Percentiles rank a stretch among this genome's conserved stretches.
Conservation (phyloP, 2,113 vertebrate genomes). For the Aplodontia rufa region DNA sequence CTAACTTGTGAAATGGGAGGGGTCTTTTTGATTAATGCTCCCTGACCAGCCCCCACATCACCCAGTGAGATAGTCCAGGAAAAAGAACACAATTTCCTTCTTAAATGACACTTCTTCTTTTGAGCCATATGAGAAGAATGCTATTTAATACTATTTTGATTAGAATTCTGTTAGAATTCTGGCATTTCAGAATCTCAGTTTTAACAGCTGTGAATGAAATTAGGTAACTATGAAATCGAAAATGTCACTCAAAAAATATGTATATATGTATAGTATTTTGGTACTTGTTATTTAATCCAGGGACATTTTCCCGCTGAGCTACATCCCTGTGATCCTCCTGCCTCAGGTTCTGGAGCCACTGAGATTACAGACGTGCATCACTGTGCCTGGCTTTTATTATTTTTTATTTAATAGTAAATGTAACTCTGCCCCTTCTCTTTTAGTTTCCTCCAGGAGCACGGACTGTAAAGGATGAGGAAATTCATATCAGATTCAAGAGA, state of each 20-base stretch:
- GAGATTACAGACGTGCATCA: too few relatives aligned
- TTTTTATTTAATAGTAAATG: conserved; percentile 27
- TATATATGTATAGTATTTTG: too few relatives aligned
- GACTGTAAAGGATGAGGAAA: not conserved
- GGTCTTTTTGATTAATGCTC: not conserved
- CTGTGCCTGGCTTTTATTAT: not conserved
- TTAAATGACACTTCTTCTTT: not conserved
- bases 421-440: not conserved
- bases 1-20: not conserved
- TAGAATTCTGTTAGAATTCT: not conserved
- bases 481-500: not conserved
- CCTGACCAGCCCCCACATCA: not conserved
- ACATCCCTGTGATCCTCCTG: too few relatives aligned
- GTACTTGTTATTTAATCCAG: too few relatives aligned
- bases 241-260: not conserved
- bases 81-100: not conserved
- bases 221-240: not conserved
- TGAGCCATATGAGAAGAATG: not conserved
- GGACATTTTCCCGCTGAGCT: too few relatives aligned
- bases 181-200: not conserved
- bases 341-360: too few relatives aligned
- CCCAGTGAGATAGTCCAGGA: not conserved
- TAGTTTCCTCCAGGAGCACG: not conserved
- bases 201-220: not conserved
- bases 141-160: not conserved